A percentile compares a stretch with the other conserved stretches of the same genome.
Conservation (phyloP, 1,140 invertebrate species). For the Zaprionus nigranus region DNA sequence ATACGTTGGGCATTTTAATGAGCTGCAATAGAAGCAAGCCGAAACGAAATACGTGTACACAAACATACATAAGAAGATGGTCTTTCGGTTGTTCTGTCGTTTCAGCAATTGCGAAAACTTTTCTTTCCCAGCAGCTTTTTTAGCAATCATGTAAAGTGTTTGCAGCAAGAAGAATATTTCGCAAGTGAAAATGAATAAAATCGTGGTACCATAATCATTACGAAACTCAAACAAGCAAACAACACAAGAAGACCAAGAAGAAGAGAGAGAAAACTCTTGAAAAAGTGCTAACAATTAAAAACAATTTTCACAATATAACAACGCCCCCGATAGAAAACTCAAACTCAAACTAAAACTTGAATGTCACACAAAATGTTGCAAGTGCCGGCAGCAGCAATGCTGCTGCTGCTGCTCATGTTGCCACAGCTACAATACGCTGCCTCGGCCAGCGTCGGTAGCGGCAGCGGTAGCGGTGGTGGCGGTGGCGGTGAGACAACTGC, state of each 20-base stretch:
- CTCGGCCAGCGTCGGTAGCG: conserved; percentile 29
- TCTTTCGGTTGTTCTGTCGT: neutral
- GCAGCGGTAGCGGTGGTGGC: conserved; percentile 44
- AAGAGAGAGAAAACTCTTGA: conserved; percentile 41
- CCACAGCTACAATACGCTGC: conserved; percentile 38
- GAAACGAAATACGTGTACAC: too few species aligned
- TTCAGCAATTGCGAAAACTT: conserved; percentile 30
- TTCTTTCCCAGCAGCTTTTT: conserved; percentile 46
- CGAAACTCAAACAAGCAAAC: conserved; percentile 43
- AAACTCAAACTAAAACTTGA: conserved; percentile 51
- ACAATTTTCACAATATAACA: conserved; percentile 55
- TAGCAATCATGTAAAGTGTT: conserved; percentile 73
- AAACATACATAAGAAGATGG: too few species aligned
- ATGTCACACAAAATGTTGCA: conserved; percentile 79
- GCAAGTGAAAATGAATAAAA: conserved; percentile 78
- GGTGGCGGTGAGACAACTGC: conserved; percentile 14
- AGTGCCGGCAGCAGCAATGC: conserved; percentile 70
- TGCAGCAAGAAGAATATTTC: conserved; percentile 37
- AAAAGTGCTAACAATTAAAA: conserved; percentile 76
- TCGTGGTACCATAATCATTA: conserved; percentile 73
- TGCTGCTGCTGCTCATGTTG: conserved; percentile 53
- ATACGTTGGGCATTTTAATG: conserved; percentile 56
- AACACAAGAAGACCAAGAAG: conserved; percentile 15
- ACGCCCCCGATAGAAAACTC: conserved; percentile 9
- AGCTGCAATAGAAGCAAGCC: conserved; percentile 23